Base-by-base conservation (phyloP, 1,140 invertebrate genomes). In the Diabrotica undecimpunctata region DNA sequence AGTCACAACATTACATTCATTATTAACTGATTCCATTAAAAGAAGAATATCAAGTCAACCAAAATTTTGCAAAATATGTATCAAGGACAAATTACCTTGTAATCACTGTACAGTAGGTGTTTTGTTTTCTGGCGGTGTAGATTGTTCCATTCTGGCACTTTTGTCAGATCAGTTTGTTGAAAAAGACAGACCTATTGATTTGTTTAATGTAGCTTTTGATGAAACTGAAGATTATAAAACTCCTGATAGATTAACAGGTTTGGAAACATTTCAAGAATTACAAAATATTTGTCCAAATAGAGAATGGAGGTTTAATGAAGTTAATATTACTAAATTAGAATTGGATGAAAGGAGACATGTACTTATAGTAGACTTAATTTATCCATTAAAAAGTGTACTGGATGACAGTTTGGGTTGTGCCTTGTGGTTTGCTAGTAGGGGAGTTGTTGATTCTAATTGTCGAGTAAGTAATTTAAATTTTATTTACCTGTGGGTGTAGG, bases 141-240 rank as follows among this genome's bases (percentile, higher is more conserved):
- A 99, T 81, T 98, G 96, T 54, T 88, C 93, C 36, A 85, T 98
- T 71, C 80, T 99, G 66, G 90, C 96, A 39, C 82, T 88, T 39
- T 76, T 98, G 36, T 87, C 90, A 13, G 83, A 96, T 78, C 87
- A 87, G 81, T 89, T 85, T 81, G 75, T 95, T 25, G 81, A 87
- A 5, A 67, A 72, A 66, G 73, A 83, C 50, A 87, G 93, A 75
- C 83, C 88, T 41, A 95, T 98, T 72, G 96, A 98, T 81, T 83
- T 98, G n/a, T 84, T 98, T 13, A 99, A 98, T 86, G 94, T 98
- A 37, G 93, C 95, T n/a, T 99, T 99, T 84, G 86, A 90, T 79
- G 78, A 74, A 58, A 35, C 38, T n/a, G 68, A 70, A 35, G 73
- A 81, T 70, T 90, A 82, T 79, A 79, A 90, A 72, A 90, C 92